Evolutionary conservation across 2,113 vertebrate species (phyloP), one percentile per base, ranked within the genome.

Genomic region (Nothobranchius furzeri): DNA sequence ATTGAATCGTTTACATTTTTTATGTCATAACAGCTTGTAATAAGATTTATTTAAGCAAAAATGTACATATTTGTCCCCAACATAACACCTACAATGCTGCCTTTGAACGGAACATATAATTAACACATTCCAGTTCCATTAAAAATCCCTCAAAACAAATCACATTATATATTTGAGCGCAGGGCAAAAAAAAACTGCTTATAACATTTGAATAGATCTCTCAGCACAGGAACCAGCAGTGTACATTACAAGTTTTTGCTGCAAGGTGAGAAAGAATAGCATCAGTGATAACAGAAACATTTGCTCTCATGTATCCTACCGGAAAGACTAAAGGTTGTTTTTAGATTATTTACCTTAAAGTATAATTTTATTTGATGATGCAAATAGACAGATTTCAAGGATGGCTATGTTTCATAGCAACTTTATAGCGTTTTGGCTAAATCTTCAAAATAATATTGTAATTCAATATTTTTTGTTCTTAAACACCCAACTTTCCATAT

Each of bases 331-430:
- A 36, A 20, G 3, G 10, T 1, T 35, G 15, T 63, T 56, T 62
- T 54, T 47, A 63, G 56, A 49, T 7, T 15, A n/a, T 15, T 15
- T 7, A 60, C 52, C 12, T 20, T 10, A 30, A 13, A 43, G 12
- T 49, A 53, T 57, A 48, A 24, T 30, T 57, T 71, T 53, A 64
- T 67, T 71, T 54, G 12, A 52, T 56, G 10, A 48, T 54, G n/a
- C 53, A 50, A 73, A 62, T 8, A 52, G 57, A 56, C 20, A 7
- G 25, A 49, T 43, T 60, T 3, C 30, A 30, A 30, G 30, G 30
- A 30, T 30, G 30, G 30, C 2, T 30, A 30, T 30, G 30, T 30
- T 40, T 40, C 6, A 8, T 5, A 40, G 37, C 37, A 40, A 7
- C 9, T 40, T 40, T 40, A 30, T 40, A 20, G 20, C 20, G 20